Evolutionary conservation across 2,888 invertebrate species (phyloP).

Genomic region (Cheiracanthium punctorium): DNA sequence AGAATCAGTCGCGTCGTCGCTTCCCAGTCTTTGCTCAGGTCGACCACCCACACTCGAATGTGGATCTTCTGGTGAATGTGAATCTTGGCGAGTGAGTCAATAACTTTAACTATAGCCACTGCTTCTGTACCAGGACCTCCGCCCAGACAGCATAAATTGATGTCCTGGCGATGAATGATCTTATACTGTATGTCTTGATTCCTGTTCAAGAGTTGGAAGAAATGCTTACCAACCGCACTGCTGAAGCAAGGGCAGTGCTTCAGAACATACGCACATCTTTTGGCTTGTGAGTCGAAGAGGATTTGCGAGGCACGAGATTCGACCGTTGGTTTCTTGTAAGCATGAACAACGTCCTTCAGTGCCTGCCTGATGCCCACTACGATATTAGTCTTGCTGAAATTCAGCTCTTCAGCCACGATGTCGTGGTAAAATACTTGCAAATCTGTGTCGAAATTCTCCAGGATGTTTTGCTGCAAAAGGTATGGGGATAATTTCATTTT

Average conservation of each 20-base stretch:
- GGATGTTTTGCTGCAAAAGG: neutral
- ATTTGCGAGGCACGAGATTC: neutral
- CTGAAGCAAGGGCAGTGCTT: slow-evolving; percentile 55
- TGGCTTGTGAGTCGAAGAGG: slow-evolving; percentile 27
- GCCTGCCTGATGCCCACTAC: neutral
- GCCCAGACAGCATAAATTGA: slow-evolving; percentile 44
- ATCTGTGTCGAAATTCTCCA: slow-evolving; percentile 26
- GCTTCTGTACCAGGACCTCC: slow-evolving; percentile 40
- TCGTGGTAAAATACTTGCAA: slow-evolving; percentile 33
- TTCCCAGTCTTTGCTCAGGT: slow-evolving; percentile 30
- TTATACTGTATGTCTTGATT: neutral
- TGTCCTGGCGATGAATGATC: neutral
- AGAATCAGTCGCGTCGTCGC: slow-evolving; percentile 1
- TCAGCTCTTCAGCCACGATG: slow-evolving; percentile 1
- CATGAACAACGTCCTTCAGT: slow-evolving; percentile 16
- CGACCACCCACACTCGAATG: slow-evolving; percentile 28
- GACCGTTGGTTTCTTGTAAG: slow-evolving; percentile 24
- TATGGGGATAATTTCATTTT: too few relatives aligned
- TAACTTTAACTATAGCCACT: slow-evolving; percentile 29
- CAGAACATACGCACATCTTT: slow-evolving; percentile 39
- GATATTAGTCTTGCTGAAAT: neutral
- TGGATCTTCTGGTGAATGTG: neutral
- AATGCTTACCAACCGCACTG: slow-evolving; percentile 33
- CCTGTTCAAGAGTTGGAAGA: neutral
- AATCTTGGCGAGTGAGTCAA: neutral